Percentiles rank a stretch among this genome's conserved stretches.
Evolutionary conservation across 2,888 invertebrate genomes (phyloP).

Genomic region (Drosophila neonasuta): DNA sequence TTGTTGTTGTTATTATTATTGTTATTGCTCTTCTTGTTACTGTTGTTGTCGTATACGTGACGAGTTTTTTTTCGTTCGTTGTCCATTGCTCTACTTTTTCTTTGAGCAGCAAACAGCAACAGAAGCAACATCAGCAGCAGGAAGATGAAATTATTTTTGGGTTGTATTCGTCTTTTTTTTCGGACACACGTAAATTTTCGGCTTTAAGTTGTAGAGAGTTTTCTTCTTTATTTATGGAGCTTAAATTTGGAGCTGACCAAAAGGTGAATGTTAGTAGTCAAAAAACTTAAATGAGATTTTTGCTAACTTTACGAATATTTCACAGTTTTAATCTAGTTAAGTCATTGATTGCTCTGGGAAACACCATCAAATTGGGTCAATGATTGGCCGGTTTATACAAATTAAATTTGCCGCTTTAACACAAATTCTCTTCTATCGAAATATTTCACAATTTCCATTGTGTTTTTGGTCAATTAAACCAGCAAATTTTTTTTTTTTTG

Average conservation of each 20-base stretch:
- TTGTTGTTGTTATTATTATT: conserved; percentile 38
- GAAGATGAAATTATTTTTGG: conserved; percentile 56
- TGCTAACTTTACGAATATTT: conserved; percentile 12
- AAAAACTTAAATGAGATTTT: conserved; percentile 14
- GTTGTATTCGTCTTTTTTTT: conserved; percentile 49
- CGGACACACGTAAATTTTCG: conserved; percentile 23
- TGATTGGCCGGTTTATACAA: conserved; percentile 15
- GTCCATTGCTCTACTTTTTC: conserved; percentile 57
- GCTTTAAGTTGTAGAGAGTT: conserved; percentile 34
- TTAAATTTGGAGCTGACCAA: conserved; percentile 26
- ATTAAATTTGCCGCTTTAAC: conserved; percentile 9
- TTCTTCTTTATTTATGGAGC: conserved; percentile 32
- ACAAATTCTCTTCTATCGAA: conserved; percentile 9
- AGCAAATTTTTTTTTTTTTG: conserved; percentile 25
- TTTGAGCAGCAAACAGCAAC: conserved; percentile 10
- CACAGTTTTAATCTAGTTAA: conserved; percentile 2
- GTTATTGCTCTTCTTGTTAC: conserved; percentile 14
- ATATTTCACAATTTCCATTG: conserved; percentile 10
- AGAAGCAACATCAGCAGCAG: conserved; percentile 35
- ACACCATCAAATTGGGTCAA: conserved; percentile 34
- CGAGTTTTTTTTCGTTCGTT: conserved; percentile 46
- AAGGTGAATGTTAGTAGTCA: conserved; percentile 26
- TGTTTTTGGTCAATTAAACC: conserved; percentile 39
- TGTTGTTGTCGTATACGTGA: conserved; percentile 46
- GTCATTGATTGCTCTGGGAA: background rate